Percentiles rank a stretch among this genome's conserved stretches.
Conservation (phyloP, 2,797 vertebrate species). For the Aphelocoma californica region DNA sequence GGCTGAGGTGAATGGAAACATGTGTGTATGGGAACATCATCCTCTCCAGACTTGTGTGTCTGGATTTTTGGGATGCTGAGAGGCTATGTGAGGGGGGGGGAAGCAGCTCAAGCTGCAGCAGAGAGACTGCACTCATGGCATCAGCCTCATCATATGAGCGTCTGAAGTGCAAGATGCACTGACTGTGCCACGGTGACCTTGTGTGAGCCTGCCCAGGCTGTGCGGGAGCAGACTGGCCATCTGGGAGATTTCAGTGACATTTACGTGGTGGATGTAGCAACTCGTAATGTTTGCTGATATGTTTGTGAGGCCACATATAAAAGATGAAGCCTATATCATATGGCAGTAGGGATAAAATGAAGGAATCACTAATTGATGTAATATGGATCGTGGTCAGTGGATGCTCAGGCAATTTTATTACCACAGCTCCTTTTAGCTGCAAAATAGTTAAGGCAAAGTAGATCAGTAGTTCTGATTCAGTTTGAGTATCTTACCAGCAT, state of each 20-base stretch:
- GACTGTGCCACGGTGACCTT: fast-evolving
- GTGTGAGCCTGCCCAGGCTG: background rate
- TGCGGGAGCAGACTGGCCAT: background rate
- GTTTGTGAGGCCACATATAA: background rate
- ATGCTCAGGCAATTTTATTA: background rate
- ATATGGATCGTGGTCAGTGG: background rate
- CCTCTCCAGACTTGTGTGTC: background rate
- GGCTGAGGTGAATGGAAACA: background rate
- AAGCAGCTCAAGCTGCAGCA: background rate
- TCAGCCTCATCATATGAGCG: background rate
- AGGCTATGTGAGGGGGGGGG: background rate
- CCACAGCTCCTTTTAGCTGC: background rate
- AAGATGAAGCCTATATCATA: background rate
- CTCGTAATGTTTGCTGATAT: background rate
- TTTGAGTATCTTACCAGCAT: background rate
- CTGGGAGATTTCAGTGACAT: background rate
- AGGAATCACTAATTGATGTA: background rate
- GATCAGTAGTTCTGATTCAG: background rate
- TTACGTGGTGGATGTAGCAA: background rate
- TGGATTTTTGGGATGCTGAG: background rate
- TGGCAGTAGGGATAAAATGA: background rate
- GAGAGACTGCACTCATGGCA: background rate
- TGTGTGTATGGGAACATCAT: background rate
- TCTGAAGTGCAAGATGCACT: fast-evolving
- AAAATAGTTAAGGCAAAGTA: background rate